Conservation (phyloP, 2,797 vertebrate genomes). For the Knipowitschia caucasica region DNA sequence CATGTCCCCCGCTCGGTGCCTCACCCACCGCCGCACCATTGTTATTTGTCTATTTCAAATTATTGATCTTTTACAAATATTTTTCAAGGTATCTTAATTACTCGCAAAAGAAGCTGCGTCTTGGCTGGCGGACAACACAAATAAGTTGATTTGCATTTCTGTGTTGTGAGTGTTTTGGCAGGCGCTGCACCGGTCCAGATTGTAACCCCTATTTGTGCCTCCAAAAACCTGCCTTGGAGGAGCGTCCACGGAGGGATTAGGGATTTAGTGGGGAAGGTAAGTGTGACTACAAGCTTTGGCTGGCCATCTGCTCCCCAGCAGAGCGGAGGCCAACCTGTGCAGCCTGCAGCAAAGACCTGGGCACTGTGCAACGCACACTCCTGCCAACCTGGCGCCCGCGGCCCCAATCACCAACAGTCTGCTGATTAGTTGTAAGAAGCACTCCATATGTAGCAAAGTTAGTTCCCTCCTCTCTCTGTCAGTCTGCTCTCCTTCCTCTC, state of each 20-base stretch:
- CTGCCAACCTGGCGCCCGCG: conserved; percentile 90
- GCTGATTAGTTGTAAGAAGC: conserved; percentile 99
- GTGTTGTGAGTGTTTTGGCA: conserved; percentile 98
- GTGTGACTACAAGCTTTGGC: conserved; percentile 99
- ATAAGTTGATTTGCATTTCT: conserved; percentile 99
- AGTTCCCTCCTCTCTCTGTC: conserved; percentile 56
- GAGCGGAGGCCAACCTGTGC: conserved; percentile 99
- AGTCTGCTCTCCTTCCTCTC: conserved; percentile 54
- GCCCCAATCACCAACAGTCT: conserved; percentile 96
- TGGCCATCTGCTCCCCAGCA: conserved; percentile 99
- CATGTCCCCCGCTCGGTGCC: neutral
- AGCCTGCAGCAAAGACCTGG: conserved; percentile 99
- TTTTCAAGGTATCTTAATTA: conserved; percentile 99
- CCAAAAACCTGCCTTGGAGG: conserved; percentile 99
- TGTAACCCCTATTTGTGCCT: conserved; percentile 99
- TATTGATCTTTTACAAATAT: conserved; percentile 81
- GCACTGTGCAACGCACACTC: conserved; percentile 89
- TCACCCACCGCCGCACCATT: conserved; percentile 29
- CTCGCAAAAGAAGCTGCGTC: conserved; percentile 80
- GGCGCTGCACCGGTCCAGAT: conserved; percentile 93
- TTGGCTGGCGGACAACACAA: conserved; percentile 97
- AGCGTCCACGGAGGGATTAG: conserved; percentile 99
- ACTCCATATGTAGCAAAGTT: conserved; percentile 99
- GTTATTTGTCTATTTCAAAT: conserved; percentile 63
- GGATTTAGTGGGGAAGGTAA: conserved; percentile 99